Percentiles rank a stretch among this genome's conserved stretches.
These are phyloP conservation scores for Drosophila nigrodunni DNA, from an alignment of 1,140 invertebrate species.

Conservation along the genomic window DNA sequence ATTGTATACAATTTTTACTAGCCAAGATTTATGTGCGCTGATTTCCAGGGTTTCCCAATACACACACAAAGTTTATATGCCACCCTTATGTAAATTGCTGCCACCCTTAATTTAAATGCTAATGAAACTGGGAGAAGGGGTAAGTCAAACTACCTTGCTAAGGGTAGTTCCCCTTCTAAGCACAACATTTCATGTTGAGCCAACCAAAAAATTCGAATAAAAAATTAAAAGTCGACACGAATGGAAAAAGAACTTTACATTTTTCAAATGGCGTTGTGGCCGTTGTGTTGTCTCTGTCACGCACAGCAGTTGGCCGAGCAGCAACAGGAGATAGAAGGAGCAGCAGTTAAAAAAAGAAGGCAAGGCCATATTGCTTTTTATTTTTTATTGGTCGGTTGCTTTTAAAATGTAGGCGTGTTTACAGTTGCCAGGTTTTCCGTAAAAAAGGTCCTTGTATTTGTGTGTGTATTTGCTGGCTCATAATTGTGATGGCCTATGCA, in stretches of 20 bases:
- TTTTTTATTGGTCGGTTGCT: constrained; percentile 53
- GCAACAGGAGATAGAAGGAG: neutral
- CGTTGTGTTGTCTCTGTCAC: constrained; percentile 2
- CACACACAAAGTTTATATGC: neutral
- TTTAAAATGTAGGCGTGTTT: constrained; percentile 61
- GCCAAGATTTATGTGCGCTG: constrained; percentile 67
- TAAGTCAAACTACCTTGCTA: neutral
- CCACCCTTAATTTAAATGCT: constrained; percentile 71
- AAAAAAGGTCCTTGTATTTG: constrained; percentile 1
- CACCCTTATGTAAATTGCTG: constrained; percentile 41
- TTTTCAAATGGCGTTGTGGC: constrained; percentile 45
- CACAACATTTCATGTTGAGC: neutral
- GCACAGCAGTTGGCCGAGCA: constrained; percentile 3
- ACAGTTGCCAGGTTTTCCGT: constrained; percentile 14
- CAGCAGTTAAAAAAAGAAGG: neutral
- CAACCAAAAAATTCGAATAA: constrained; percentile 22
- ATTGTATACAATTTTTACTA: constrained; percentile 73
- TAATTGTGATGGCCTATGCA: constrained; percentile 53
- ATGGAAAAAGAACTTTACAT: constrained; percentile 22
- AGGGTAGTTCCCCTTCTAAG: constrained; percentile 13
- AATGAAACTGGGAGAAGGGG: constrained; percentile 40
- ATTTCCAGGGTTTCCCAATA: constrained; percentile 37
- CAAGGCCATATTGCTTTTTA: constrained; percentile 30
- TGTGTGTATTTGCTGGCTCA: constrained; percentile 25
- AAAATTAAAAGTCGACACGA: constrained; percentile 9